These are phyloP conservation scores for Portunus trituberculatus DNA, from an alignment of 1,140 invertebrate genomes.

Conservation along the genomic window DNA sequence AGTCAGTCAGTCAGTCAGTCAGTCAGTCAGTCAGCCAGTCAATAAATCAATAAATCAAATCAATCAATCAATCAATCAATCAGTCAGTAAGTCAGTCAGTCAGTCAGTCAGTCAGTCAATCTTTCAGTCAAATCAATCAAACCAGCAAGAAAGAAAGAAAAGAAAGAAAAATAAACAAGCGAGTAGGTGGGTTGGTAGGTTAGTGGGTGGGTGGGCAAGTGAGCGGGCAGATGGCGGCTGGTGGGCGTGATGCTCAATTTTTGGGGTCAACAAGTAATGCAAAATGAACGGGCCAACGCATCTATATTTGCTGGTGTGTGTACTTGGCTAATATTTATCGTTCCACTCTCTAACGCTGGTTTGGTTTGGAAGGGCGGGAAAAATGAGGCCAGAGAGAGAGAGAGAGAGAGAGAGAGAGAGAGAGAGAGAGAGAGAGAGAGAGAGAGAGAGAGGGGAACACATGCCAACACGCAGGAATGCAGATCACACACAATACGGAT, in stretches of 20 bases:
- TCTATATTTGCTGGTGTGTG: conserved; percentile 12
- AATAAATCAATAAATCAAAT: too few relatives aligned
- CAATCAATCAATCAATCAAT: too few relatives aligned
- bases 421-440: conserved; percentile 53
- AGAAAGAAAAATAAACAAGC: too few relatives aligned
- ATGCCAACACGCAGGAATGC: too few relatives aligned
- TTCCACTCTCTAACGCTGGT: background rate
- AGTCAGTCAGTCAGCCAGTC: too few relatives aligned
- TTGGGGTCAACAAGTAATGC: conserved; percentile 12
- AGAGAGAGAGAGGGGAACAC: background rate
- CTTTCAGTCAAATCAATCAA: too few relatives aligned
- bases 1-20: too few relatives aligned
- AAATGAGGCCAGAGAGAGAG: conserved; percentile 1
- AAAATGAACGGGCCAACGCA: background rate
- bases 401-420: conserved; percentile 50
- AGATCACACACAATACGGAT: too few relatives aligned
- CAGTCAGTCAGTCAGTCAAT: too few relatives aligned
- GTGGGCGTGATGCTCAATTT: background rate
- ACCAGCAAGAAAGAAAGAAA: too few relatives aligned
- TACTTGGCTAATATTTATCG: background rate
- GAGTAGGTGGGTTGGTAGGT: background rate
- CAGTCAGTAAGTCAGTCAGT: too few relatives aligned
- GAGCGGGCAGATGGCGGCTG: background rate
- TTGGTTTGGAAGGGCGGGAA: background rate
- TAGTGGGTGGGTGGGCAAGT: too few relatives aligned